Evolutionary conservation across 1,140 invertebrate genomes (phyloP), one percentile per base, ranked within the genome.

Genomic region (Eurosta solidaginis): DNA sequence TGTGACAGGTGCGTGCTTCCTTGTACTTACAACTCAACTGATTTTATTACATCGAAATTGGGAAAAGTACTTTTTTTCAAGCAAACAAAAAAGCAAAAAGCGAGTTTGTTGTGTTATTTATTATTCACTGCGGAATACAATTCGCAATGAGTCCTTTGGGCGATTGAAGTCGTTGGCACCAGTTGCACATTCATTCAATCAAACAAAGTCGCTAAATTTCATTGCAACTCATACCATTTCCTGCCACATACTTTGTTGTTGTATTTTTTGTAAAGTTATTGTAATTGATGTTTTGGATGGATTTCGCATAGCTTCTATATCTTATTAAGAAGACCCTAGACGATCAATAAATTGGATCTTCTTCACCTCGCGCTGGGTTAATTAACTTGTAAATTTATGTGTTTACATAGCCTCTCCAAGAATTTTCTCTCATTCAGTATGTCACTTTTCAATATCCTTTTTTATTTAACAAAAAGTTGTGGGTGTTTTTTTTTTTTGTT

Each of bases 41-140:
- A 68, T 68, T 68, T 68, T 68, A 68, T 68, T 68, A 68, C 59
- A 29, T 20, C n/a, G n/a, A 68, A 68, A 68, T 68, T 68, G 33
- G 22, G 59, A 20, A 68, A 68, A 68, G 59, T 36, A 42, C 59
- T 20, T 2, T 7, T 17, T 22, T 14, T 2, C 12, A 3, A 22
- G 1, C 6, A 22, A 52, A 25, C 4, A 25, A 52, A 22, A 12
- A 4, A 54, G 27, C 36, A 42, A 10, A 54, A 25, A 54, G 50
- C 12, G 9, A 63, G 14, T 6, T 4, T 14, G 36, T 33, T 33
- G 59, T 40, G 59, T 40, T 68, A 33, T 25, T 10, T 33, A 68
- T 68, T 68, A 68, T 68, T 68, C 59, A 68, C 33, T 36, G n/a
- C 59, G 22, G 20, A 52, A 68, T 68, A 33, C 59, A 68, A 68